Percentiles rank a stretch among this genome's conserved stretches.
Evolutionary conservation across 2,113 vertebrate genomes (phyloP).

Genomic region (Pachypanchax playfairii): DNA sequence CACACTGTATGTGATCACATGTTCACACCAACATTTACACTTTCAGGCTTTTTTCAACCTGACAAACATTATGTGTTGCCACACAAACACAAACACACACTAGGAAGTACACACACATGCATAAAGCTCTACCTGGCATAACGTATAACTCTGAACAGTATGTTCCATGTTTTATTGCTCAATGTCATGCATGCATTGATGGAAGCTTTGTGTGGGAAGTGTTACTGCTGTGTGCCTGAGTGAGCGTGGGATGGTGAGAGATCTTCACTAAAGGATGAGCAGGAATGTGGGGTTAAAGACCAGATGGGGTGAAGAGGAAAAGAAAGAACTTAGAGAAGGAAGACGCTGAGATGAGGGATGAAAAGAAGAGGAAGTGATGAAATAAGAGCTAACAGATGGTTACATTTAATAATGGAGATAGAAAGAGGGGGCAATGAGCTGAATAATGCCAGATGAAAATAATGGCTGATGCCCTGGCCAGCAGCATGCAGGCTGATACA

Average conservation of each 20-base stretch:
- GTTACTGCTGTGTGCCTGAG: constrained; percentile 44
- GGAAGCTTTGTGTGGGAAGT: constrained; percentile 61
- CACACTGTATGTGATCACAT: constrained; percentile 27
- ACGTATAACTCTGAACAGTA: constrained; percentile 1
- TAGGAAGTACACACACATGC: background rate
- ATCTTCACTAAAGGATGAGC: constrained; percentile 58
- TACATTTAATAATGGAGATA: constrained; percentile 52
- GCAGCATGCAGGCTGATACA: constrained; percentile 15
- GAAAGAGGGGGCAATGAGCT: constrained; percentile 44
- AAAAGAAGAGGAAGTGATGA: constrained; percentile 39
- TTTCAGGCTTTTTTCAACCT: too few relatives aligned
- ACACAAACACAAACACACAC: constrained; percentile 13
- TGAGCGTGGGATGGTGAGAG: constrained; percentile 58
- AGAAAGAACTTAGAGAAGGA: constrained; percentile 44
- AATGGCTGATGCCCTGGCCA: constrained; percentile 38
- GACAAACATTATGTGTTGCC: too few relatives aligned
- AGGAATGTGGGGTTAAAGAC: constrained; percentile 62
- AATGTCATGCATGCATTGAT: constrained; percentile 10
- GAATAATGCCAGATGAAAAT: constrained; percentile 46
- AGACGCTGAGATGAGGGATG: constrained; percentile 26
- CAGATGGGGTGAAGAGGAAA: constrained; percentile 72
- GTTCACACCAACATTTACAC: constrained; percentile 22
- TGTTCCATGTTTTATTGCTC: constrained; percentile 18
- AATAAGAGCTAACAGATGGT: constrained; percentile 55
- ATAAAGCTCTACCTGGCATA: constrained; percentile 1